Conservation (phyloP, 2,888 invertebrate species). For the Coelopa pilipes region DNA sequence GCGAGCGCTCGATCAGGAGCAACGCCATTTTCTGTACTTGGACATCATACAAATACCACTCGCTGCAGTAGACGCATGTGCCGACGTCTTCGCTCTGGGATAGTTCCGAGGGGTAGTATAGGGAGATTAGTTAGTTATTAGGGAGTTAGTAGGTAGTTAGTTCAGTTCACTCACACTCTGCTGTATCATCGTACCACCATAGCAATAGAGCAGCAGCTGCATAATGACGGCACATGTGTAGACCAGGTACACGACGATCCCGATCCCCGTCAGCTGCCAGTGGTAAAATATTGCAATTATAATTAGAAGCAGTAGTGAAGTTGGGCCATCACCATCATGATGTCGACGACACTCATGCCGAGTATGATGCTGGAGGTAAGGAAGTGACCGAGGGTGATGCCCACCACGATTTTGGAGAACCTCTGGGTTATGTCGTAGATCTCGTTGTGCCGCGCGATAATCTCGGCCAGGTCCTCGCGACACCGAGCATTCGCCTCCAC, state of each 20-base stretch:
- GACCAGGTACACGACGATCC: constrained; percentile 55
- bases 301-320: no score
- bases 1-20: constrained; percentile 54
- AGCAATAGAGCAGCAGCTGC: constrained; percentile 56
- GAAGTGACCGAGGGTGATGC: no score
- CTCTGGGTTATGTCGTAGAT: no score
- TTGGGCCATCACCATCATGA: no score
- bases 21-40: constrained; percentile 55
- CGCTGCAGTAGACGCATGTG: constrained; percentile 46
- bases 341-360: no score
- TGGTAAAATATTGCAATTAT: no score
- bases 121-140: no score
- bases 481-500: no score
- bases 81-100: constrained; percentile 50
- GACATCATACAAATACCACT: constrained; percentile 56
- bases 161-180: constrained; percentile 48
- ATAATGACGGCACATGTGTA: constrained; percentile 52
- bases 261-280: constrained; percentile 57
- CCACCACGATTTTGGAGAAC: no score
- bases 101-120: background rate
- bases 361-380: no score
- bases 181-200: constrained; percentile 56
- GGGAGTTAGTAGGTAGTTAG: background rate
- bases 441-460: no score
- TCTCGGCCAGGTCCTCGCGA: background rate